A percentile compares a stretch with the other conserved stretches of the same genome.
Conservation (phyloP, 23 tunicate species). For the Ciona savignyi region DNA sequence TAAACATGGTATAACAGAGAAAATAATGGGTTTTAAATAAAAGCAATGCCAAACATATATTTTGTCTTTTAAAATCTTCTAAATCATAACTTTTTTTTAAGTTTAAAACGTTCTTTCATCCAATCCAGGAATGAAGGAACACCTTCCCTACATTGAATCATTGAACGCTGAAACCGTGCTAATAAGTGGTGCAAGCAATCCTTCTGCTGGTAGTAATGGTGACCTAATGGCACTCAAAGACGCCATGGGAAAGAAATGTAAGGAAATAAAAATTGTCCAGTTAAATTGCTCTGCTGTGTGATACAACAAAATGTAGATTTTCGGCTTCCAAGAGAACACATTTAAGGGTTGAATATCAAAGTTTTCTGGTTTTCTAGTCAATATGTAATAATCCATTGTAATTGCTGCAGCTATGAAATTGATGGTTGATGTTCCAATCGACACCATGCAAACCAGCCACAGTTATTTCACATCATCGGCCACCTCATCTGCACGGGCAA, state of each 20-base stretch:
- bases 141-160: constrained; percentile 10
- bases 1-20: too few species aligned
- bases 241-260: not conserved
- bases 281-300: too few species aligned
- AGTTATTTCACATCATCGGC: not conserved
- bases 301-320: too few species aligned
- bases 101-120: too few species aligned
- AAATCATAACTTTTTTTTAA: too few species aligned
- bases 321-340: too few species aligned
- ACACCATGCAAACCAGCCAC: not conserved
- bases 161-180: constrained; percentile 13
- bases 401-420: constrained; percentile 6
- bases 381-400: not conserved
- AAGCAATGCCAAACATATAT: too few species aligned
- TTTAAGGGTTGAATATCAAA: too few species aligned
- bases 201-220: constrained; percentile 5
- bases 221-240: not conserved
- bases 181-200: not conserved
- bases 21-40: too few species aligned
- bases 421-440: constrained; percentile 4
- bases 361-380: too few species aligned
- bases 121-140: constrained; percentile 30
- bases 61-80: too few species aligned
- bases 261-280: too few species aligned
- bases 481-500: not conserved